These are phyloP conservation scores for Psococerastis gibbosa DNA, from an alignment of 2,888 invertebrate genomes.

Conservation along the genomic window DNA sequence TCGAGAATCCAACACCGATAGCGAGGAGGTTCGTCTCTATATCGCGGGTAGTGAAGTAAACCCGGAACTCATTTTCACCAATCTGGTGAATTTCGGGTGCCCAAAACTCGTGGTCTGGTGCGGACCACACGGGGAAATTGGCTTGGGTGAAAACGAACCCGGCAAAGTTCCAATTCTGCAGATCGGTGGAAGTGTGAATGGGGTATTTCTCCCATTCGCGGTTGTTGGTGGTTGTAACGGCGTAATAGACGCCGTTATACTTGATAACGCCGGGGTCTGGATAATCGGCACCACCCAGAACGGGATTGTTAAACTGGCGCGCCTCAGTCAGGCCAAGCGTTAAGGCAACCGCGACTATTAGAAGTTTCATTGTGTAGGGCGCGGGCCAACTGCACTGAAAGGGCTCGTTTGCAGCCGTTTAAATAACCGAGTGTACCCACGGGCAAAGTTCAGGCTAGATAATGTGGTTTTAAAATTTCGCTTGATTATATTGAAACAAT, in stretches of 20 bases:
- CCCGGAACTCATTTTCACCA: neutral
- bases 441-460: too few species aligned
- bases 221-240: neutral
- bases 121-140: neutral
- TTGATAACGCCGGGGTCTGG: neutral
- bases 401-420: too few species aligned
- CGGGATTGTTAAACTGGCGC: neutral
- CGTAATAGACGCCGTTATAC: neutral
- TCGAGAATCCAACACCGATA: neutral
- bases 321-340: neutral
- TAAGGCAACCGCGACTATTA: neutral
- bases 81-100: conserved; percentile 1
- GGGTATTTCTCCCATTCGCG: neutral
- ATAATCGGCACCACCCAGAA: neutral
- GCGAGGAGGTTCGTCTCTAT: neutral
- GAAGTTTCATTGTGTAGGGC: neutral
- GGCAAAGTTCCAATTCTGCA: conserved; percentile 1
- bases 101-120: neutral
- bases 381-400: too few species aligned
- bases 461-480: too few species aligned
- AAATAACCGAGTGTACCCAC: too few species aligned
- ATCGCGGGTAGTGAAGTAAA: neutral
- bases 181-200: neutral
- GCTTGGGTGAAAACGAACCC: neutral
- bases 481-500: too few species aligned